Conservation (phyloP, 2,797 vertebrate species). For the Helostoma temminkii region DNA sequence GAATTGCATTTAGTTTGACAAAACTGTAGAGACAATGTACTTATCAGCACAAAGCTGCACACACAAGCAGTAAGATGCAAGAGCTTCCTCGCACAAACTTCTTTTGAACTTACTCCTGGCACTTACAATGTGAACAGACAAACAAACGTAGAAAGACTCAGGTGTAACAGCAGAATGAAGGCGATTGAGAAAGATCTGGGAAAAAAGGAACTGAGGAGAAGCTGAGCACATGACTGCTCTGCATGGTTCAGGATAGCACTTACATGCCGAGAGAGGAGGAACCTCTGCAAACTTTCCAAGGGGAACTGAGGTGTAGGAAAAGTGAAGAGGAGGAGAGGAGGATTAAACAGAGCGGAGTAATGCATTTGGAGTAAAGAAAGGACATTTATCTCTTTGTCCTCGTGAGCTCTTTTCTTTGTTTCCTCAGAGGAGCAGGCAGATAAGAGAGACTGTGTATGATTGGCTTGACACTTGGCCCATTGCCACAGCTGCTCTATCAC, state of each 20-base stretch:
- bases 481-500: slow-evolving; percentile 57
- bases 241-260: slow-evolving; percentile 40
- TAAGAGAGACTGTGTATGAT: slow-evolving; percentile 70
- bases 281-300: slow-evolving; percentile 22
- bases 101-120: slow-evolving; percentile 51
- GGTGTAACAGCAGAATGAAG: slow-evolving; percentile 34
- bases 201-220: slow-evolving; percentile 20
- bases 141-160: slow-evolving; percentile 37
- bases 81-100: slow-evolving; percentile 33
- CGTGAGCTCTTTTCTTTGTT: slow-evolving; percentile 67
- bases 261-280: slow-evolving; percentile 26
- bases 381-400: slow-evolving; percentile 71
- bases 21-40: slow-evolving; percentile 43
- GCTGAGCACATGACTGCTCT: slow-evolving; percentile 1
- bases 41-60: slow-evolving; percentile 22
- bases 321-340: slow-evolving; percentile 31
- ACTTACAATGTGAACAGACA: slow-evolving; percentile 45
- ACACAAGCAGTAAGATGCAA: slow-evolving; percentile 22
- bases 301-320: slow-evolving; percentile 49
- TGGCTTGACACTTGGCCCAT: slow-evolving; percentile 71
- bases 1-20: slow-evolving; percentile 57
- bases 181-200: slow-evolving; percentile 19
- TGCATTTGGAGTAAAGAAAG: slow-evolving; percentile 66
- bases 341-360: slow-evolving; percentile 68
- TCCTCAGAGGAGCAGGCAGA: slow-evolving; percentile 69